These are phyloP conservation scores for Conomelus anceps DNA, from an alignment of 2,888 invertebrate genomes.

Conservation along the genomic window DNA sequence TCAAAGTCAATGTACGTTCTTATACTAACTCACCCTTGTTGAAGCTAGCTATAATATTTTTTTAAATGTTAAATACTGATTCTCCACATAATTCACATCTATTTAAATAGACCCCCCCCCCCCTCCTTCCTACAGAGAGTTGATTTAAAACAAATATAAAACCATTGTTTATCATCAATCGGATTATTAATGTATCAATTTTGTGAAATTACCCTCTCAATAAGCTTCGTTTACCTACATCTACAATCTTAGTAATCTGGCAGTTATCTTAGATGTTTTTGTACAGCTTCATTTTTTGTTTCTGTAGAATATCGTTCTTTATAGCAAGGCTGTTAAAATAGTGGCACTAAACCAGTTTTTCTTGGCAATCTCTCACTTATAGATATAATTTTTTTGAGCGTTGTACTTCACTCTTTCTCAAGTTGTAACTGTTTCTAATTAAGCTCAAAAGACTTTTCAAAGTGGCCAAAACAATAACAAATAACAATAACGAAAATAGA, in stretches of 20 bases:
- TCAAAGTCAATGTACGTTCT: no score
- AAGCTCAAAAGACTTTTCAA: background rate
- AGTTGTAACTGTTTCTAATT: background rate
- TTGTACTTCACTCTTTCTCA: background rate
- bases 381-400: background rate
- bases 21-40: no score
- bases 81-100: no score
- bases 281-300: background rate
- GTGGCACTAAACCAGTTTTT: background rate
- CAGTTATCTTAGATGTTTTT: background rate
- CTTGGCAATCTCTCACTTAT: background rate
- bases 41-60: no score
- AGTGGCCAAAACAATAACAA: background rate
- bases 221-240: background rate
- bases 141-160: no score
- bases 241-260: background rate
- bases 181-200: no score
- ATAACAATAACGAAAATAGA: background rate
- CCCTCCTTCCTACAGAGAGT: no score
- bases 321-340: background rate
- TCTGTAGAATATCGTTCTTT: background rate
- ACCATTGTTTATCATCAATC: no score
- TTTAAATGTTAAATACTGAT: no score
- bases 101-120: no score
- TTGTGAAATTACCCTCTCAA: background rate